phyloP scores from a whole-genome alignment of 1,140 invertebrate genomes.

The Bombus breviceps region DNA sequence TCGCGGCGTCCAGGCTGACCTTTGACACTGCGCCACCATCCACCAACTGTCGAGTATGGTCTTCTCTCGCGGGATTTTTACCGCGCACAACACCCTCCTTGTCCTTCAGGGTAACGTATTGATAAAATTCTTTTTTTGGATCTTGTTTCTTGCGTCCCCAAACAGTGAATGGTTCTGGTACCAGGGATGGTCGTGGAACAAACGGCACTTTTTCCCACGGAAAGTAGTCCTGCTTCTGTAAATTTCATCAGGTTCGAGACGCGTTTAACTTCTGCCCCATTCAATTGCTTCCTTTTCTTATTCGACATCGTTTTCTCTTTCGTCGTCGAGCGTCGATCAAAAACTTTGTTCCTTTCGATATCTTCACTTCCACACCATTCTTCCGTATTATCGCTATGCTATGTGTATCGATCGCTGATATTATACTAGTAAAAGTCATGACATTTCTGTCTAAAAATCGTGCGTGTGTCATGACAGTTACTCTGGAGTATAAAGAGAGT shows the following conservation, averaged over 20 bases:
- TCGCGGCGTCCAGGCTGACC: constrained; percentile 77
- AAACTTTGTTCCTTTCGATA: constrained; percentile 41
- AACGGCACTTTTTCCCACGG: constrained; percentile 93
- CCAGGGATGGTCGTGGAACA: constrained; percentile 91
- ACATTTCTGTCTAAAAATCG: not conserved
- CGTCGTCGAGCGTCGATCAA: constrained; percentile 8
- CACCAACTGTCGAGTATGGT: constrained; percentile 77
- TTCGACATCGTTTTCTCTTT: constrained; percentile 6
- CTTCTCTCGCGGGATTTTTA: constrained; percentile 75
- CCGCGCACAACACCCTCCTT: constrained; percentile 76
- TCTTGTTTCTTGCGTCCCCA: constrained; percentile 86
- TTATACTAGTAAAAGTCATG: not conserved
- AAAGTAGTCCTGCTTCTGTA: constrained; percentile 88
- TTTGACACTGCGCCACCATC: constrained; percentile 77
- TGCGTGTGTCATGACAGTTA: not conserved
- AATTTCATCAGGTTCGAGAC: constrained; percentile 69
- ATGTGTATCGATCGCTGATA: not conserved
- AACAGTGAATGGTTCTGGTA: constrained; percentile 91
- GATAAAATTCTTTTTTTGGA: constrained; percentile 80
- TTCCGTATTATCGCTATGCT: constrained; percentile 22
- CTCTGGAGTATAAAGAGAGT: not conserved
- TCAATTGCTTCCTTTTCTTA: constrained; percentile 22
- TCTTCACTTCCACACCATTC: constrained; percentile 77
- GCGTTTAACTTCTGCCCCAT: constrained; percentile 28
- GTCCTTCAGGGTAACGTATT: constrained; percentile 78